Evolutionary conservation across 1,140 invertebrate species (phyloP).

Genomic region (Odontomachus brunneus): DNA sequence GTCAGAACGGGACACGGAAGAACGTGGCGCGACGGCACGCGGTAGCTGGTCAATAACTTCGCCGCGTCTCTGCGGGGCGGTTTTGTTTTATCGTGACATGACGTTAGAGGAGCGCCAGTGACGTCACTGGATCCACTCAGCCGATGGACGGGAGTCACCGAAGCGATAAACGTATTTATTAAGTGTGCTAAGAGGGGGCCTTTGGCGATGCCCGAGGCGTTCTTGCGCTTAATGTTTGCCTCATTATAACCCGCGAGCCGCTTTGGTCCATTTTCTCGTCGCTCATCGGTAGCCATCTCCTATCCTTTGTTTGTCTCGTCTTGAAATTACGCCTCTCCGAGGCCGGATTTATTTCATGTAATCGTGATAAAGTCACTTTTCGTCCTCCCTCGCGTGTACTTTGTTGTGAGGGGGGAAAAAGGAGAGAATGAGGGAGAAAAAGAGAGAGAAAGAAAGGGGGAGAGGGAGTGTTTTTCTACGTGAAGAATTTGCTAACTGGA

Average conservation of each 20-base stretch:
- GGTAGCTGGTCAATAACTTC: slow-evolving; percentile 66
- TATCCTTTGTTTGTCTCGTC: slow-evolving; percentile 26
- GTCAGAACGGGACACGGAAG: background rate
- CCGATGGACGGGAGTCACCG: slow-evolving; percentile 75
- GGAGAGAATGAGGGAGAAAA: too few relatives aligned
- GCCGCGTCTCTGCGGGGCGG: slow-evolving; percentile 34
- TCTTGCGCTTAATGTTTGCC: slow-evolving; percentile 70
- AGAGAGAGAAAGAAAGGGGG: too few relatives aligned
- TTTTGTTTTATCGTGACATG: slow-evolving; percentile 79
- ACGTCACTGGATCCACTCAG: slow-evolving; percentile 79
- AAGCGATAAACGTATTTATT: slow-evolving; percentile 80
- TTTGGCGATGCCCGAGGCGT: slow-evolving; percentile 68
- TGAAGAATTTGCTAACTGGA: too few relatives aligned
- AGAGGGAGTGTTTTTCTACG: too few relatives aligned
- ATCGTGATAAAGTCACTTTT: background rate
- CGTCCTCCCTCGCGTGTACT: background rate
- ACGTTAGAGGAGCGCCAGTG: slow-evolving; percentile 78
- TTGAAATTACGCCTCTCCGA: slow-evolving; percentile 16
- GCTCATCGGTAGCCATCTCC: slow-evolving; percentile 3
- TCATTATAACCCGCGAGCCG: slow-evolving; percentile 62
- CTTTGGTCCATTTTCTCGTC: slow-evolving; percentile 57
- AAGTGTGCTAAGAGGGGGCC: slow-evolving; percentile 74
- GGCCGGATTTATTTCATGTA: background rate
- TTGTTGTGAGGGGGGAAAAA: background rate
- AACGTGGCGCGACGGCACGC: background rate